A percentile compares a stretch with the other conserved stretches of the same genome.
These are phyloP conservation scores for Actenoides hombroni DNA, from an alignment of 2,113 vertebrate genomes.

Conservation along the genomic window DNA sequence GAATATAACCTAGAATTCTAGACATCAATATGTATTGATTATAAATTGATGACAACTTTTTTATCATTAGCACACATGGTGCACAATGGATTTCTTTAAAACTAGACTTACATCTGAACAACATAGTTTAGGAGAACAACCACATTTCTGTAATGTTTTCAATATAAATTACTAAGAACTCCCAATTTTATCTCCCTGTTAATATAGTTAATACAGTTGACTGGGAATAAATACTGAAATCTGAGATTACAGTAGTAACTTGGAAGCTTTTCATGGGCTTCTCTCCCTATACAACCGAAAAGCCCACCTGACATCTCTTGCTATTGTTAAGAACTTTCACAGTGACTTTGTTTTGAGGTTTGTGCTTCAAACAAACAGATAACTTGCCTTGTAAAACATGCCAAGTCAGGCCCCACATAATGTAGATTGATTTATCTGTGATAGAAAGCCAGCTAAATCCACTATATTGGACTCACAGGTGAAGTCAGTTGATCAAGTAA, in stretches of 20 bases:
- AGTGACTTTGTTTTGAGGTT: neutral
- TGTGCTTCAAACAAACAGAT: neutral
- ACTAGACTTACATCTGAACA: neutral
- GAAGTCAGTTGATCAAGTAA: constrained; percentile 8
- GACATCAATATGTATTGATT: neutral
- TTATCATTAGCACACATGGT: neutral
- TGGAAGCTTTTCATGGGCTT: neutral
- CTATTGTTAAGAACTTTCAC: neutral
- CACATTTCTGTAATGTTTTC: neutral
- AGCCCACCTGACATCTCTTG: neutral
- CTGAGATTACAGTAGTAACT: neutral
- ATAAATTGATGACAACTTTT: neutral
- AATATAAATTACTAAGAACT: neutral
- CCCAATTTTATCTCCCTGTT: neutral
- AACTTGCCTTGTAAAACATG: constrained; percentile 11
- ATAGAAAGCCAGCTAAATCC: constrained; percentile 8
- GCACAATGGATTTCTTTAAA: neutral
- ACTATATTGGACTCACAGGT: neutral
- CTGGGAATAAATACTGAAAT: neutral
- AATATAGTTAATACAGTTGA: neutral
- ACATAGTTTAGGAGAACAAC: neutral
- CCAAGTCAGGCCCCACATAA: neutral
- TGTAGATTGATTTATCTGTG: constrained; percentile 6
- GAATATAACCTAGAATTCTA: neutral
- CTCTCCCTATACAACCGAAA: neutral